Evolutionary conservation across 2,888 invertebrate species (phyloP), one percentile per base, ranked within the genome.

Genomic region (Calameuta filiformis): DNA sequence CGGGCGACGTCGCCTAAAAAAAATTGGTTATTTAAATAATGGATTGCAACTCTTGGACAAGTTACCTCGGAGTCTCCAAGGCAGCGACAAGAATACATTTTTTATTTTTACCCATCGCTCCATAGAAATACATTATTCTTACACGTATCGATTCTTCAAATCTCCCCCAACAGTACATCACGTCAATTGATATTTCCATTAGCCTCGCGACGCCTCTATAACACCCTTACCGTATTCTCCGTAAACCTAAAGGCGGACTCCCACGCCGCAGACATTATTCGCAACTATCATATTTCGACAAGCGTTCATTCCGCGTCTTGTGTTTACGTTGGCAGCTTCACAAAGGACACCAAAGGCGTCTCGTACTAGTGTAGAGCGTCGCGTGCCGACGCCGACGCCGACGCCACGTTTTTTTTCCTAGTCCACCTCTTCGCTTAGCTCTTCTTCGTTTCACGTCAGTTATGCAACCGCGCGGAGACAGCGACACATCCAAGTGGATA

Each of bases 401-500:
- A 34, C 74, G 34, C 71, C 23, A 71, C 69, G 79, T 69, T 68
- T 31, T 69, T 73, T 69, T 73, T 37, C 75, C 69, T 73, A 31
- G 71, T 77, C 76, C 76, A 33, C 33, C 75, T 76, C 78, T 75
- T 74, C 73, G 73, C 75, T 73, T 73, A 40, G 35, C 71, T 33
- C 34, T 71, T 76, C 78, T 75, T 74, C 74, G 73, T 77, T 73
- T 73, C 79, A 30, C 74, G 73, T 37, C 69, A 81, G 88, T 89
- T 89, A 88, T 84, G 89, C 88, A 89, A 89, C 84, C 81, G 78
- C 79, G 75, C 77, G 69, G 74, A 74, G n/a, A 37, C 74, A 75
- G 85, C 83, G 77, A 82, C 84, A 76, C 80, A 80, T 77, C 83
- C 79, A 83, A 80, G 82, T 79, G 82, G 85, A 86, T 86, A 85